Base-by-base conservation (phyloP, 2,888 invertebrate genomes). In the Standfussiana lucernea region DNA sequence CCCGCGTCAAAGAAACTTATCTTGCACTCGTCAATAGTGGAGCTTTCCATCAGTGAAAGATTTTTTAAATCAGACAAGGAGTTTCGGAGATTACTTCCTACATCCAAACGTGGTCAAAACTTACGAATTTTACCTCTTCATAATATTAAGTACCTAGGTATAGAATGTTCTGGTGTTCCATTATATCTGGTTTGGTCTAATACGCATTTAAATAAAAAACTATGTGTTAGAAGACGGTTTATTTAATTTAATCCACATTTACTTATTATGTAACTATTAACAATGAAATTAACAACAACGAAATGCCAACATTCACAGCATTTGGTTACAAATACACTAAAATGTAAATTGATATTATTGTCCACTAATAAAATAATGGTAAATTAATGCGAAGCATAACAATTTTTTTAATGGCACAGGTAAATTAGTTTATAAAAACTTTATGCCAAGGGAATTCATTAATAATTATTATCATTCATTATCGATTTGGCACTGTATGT, bases 181-280 rank as follows among this genome's bases (percentile, higher is more conserved):
- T 53, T 53, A n/a, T n/a, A 53, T 13, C 53, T n/a, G 8, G 5
- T 53, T 6, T n/a, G 50, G 13, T 47, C 32, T 28, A 18, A 1
- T n/a, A n/a, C 18, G 40, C 2, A 62, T 13, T 42, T 61, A 56
- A 75, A 68, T 35, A 37, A 32, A 75, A 10, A 35, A 40, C 2
- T 0, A 24, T 1, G 0, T 75, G 79, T 86, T 84, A 77, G 53
- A 83, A 77, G 80, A 82, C 56, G 65, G 80, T 90, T 89, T 89
- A 88, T 86, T 87, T 88, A 89, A 89, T 85, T 86, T 79, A 86
- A 88, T 84, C 85, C 88, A 89, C 86, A 86, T 88, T 79, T 84
- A 87, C 88, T 87, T 86, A 88, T 15, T 62, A 78, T 28, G 79
- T 84, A 84, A 87, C 73, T 82, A 84, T 83, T 77, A 86, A 90